Conservation (phyloP, 2,797 vertebrate species). For the Pogonophryne albipinna region DNA sequence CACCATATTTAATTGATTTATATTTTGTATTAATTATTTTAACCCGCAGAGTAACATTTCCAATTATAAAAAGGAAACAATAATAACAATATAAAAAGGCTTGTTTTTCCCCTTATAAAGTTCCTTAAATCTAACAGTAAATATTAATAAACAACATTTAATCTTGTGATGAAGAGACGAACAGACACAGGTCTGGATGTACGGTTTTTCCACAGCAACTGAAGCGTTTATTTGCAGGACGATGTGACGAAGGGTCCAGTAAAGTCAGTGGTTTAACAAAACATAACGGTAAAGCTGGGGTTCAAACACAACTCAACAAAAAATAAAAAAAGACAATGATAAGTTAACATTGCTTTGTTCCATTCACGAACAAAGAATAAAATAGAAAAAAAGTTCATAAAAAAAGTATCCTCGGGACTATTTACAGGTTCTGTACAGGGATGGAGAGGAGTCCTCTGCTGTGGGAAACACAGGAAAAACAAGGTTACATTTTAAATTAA, state of each 20-base stretch:
- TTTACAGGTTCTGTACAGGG: conserved; percentile 89
- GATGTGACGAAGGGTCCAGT: conserved; percentile 38
- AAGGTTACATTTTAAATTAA: too few species aligned
- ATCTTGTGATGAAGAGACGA: not conserved
- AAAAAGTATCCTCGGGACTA: conserved; percentile 67
- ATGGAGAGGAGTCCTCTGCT: conserved; percentile 75
- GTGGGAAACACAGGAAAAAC: conserved; percentile 14
- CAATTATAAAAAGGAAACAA: too few species aligned
- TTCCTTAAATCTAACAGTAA: not conserved
- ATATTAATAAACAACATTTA: not conserved
- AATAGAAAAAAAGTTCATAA: conserved; percentile 44
- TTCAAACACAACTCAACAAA: conserved; percentile 23
- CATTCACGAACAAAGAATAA: conserved; percentile 73
- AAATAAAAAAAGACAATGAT: conserved; percentile 55
- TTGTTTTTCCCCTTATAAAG: too few species aligned
- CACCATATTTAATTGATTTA: too few species aligned
- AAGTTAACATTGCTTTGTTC: conserved; percentile 79
- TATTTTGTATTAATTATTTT: too few species aligned
- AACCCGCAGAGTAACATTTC: too few species aligned
- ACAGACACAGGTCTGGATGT: not conserved
- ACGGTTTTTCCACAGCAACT: conserved; percentile 17
- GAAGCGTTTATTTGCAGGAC: conserved; percentile 65
- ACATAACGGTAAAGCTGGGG: conserved; percentile 1
- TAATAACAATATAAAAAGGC: too few species aligned
- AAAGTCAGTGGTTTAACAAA: conserved; percentile 34